Evolutionary conservation across 2,113 vertebrate species (phyloP).

Genomic region (Nesospiza acunhae): DNA sequence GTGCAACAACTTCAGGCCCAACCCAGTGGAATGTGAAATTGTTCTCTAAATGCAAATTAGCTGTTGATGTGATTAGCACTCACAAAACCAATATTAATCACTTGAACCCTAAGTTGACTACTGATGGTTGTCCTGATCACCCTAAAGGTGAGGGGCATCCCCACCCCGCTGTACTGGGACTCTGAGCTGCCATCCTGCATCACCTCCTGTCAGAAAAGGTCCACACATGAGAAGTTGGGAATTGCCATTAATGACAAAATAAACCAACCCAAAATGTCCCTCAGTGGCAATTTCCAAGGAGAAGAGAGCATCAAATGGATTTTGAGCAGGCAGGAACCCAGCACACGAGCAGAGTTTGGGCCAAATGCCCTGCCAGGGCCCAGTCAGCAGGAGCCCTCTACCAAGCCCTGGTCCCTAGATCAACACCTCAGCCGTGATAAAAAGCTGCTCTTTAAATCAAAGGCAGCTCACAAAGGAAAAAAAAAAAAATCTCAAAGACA

Average conservation of each 20-base stretch:
- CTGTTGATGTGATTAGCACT: too few species aligned
- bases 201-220: background rate
- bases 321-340: background rate
- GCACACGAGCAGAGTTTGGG: background rate
- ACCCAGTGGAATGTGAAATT: background rate
- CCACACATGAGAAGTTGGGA: background rate
- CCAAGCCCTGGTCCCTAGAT: constrained; percentile 34
- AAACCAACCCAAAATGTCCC: background rate
- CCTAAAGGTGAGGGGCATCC: rapidly evolving
- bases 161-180: rapidly evolving
- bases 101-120: rapidly evolving
- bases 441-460: constrained; percentile 62
- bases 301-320: background rate
- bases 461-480: background rate
- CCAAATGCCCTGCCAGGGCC: constrained; percentile 58
- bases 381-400: constrained; percentile 11
- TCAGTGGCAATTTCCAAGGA: constrained; percentile 1
- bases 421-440: constrained; percentile 8
- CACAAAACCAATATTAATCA: too few species aligned
- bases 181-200: background rate
- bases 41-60: too few species aligned
- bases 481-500: background rate
- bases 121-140: background rate
- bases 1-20: background rate
- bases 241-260: background rate